Evolutionary conservation across 2,888 invertebrate genomes (phyloP).

Genomic region (Zhuqinia jingwanae): DNA sequence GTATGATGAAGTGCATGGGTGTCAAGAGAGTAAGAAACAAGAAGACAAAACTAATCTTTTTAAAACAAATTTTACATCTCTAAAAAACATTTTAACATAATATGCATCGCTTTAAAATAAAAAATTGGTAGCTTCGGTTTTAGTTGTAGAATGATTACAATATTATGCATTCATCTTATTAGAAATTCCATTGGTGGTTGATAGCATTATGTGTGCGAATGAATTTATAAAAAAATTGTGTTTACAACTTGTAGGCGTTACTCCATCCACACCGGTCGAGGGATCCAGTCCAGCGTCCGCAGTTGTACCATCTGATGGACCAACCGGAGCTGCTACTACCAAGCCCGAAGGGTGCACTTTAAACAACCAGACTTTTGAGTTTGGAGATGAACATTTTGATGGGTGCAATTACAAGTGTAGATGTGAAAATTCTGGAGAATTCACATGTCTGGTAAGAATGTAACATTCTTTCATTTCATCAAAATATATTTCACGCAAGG

Average conservation of each 20-base stretch:
- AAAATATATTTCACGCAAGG: background rate
- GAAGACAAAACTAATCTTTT: conserved; percentile 12
- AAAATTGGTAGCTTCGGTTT: background rate
- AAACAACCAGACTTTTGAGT: conserved; percentile 80
- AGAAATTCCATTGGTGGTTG: too few relatives aligned
- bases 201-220: too few relatives aligned
- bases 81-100: too few relatives aligned
- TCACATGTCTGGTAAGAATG: conserved; percentile 80
- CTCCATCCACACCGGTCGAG: conserved; percentile 64
- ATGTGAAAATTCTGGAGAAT: conserved; percentile 80
- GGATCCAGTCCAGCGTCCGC: conserved; percentile 59
- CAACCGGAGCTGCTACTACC: conserved; percentile 56
- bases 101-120: too few relatives aligned
- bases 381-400: conserved; percentile 80
- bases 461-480: background rate
- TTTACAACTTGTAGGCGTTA: conserved; percentile 53
- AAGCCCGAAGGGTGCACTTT: conserved; percentile 80
- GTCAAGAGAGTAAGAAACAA: conserved; percentile 72
- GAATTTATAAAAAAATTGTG: too few relatives aligned
- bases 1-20: conserved; percentile 79
- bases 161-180: background rate
- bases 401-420: conserved; percentile 80
- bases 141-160: background rate
- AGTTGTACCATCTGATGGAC: conserved; percentile 36
- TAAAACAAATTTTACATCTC: background rate